Evolutionary conservation across 2,888 invertebrate genomes (phyloP).

Genomic region (Amiota communis): DNA sequence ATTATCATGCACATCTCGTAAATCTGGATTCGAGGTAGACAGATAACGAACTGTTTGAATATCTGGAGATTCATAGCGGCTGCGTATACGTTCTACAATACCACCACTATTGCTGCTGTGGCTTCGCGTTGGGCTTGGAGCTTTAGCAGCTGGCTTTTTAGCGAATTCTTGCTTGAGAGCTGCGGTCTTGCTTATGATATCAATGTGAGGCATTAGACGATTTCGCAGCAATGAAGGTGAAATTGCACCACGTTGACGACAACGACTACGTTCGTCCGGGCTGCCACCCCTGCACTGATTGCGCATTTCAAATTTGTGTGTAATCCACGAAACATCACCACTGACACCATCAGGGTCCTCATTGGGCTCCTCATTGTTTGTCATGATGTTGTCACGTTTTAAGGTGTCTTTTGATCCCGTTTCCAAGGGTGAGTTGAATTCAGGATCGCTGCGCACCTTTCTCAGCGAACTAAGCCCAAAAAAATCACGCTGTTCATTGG

Average conservation of each 20-base stretch:
- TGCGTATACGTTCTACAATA: slow-evolving; percentile 82
- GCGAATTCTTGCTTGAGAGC: slow-evolving; percentile 76
- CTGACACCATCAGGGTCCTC: neutral
- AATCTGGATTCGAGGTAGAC: slow-evolving; percentile 87
- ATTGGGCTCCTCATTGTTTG: slow-evolving; percentile 61
- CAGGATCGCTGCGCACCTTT: slow-evolving; percentile 86
- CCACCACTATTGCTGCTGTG: slow-evolving; percentile 66
- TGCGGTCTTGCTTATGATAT: slow-evolving; percentile 91
- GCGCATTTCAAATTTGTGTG: slow-evolving; percentile 77
- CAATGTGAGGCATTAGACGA: slow-evolving; percentile 89
- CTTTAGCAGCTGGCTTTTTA: slow-evolving; percentile 44
- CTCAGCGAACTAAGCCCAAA: slow-evolving; percentile 74
- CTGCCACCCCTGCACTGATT: slow-evolving; percentile 54
- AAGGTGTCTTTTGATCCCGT: slow-evolving; percentile 75
- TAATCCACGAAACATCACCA: slow-evolving; percentile 78
- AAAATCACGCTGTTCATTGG: slow-evolving; percentile 62
- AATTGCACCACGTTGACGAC: slow-evolving; percentile 73
- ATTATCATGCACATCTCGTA: slow-evolving; percentile 81
- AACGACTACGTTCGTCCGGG: slow-evolving; percentile 73
- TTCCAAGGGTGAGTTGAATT: slow-evolving; percentile 76
- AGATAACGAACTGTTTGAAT: slow-evolving; percentile 62
- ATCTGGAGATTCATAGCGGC: slow-evolving; percentile 76
- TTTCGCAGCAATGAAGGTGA: slow-evolving; percentile 77
- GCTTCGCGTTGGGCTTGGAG: slow-evolving; percentile 54
- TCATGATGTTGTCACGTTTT: slow-evolving; percentile 65